Evolutionary conservation across 2,797 vertebrate genomes (phyloP), one percentile per base, ranked within the genome.

Genomic region (Paedocypris micromegethes): DNA sequence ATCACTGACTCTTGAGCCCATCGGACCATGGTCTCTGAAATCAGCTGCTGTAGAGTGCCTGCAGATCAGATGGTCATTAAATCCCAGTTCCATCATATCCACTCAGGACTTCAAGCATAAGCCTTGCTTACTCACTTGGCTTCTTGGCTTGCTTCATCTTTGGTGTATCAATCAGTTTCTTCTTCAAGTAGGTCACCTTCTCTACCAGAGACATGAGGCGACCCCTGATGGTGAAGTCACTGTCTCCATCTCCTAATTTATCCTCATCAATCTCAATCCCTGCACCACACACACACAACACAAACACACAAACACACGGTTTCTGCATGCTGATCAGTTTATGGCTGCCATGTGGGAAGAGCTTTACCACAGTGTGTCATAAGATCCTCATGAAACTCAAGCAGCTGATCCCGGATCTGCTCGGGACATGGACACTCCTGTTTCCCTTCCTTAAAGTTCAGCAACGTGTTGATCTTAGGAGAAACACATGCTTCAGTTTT

Each of bases 1-100:
- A 98, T 97, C 6, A 96, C 92, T 0, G 93, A 94, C 82, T 98
- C 95, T 81, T 98, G 95, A 48, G 95, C 93, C 95, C 95, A 98
- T 51, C 93, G 93, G 4, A 98, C 95, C 94, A 98, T 96, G 0
- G 95, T 98, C 52, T 97, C 92, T 0, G 94, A 97, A 63, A 97
- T 95, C 77, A 98, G 39, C 79, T 97, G 94, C 82, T 98, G 95
- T 6, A 97, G 86, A 0, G 91, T 96, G 66, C 90, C 95, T 98
- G 80, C 6, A 38, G 4, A 3, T 45, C 23, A 52, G 3, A 41
- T 5, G 37, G 23, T 23, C 23, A 23, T 23, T 9, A 51, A 3
- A 37, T 0, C 52, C 8, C 23, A 52, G 39, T 57, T 6, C 2
- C 53, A 42, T 40, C 7, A 57, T 8, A 42, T 57, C 39, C 39